These are phyloP conservation scores for Drosophila suboccidentalis DNA, from an alignment of 2,888 invertebrate genomes.

Conservation along the genomic window DNA sequence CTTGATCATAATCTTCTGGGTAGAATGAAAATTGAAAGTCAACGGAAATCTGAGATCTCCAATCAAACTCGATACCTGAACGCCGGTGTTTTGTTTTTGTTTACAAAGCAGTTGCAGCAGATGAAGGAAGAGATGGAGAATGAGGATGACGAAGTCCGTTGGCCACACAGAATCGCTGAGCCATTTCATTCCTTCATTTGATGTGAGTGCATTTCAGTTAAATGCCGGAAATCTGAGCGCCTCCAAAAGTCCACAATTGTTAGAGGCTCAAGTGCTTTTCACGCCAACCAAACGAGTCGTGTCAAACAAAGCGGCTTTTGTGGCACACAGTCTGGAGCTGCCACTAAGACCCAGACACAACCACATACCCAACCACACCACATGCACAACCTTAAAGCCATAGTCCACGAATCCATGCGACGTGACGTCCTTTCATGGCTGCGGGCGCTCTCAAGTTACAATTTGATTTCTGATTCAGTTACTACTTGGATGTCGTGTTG, in stretches of 20 bases:
- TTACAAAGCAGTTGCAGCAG: constrained; percentile 8
- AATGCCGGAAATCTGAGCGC: constrained; percentile 61
- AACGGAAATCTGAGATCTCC: constrained; percentile 29
- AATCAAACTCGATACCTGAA: constrained; percentile 30
- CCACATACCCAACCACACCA: constrained; percentile 3
- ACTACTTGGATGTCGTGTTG: constrained; percentile 38
- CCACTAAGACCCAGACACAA: constrained; percentile 22
- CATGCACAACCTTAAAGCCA: background rate
- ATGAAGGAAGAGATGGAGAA: background rate
- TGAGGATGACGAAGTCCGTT: constrained; percentile 2
- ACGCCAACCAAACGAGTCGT: constrained; percentile 60
- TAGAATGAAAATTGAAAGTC: constrained; percentile 38
- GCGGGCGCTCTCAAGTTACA: constrained; percentile 71
- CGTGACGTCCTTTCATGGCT: constrained; percentile 65
- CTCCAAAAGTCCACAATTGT: constrained; percentile 55
- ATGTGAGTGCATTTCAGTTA: constrained; percentile 56
- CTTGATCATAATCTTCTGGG: constrained; percentile 29
- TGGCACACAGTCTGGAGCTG: constrained; percentile 30
- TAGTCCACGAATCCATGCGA: constrained; percentile 38
- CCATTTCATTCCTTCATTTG: constrained; percentile 15
- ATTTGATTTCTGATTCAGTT: constrained; percentile 72
- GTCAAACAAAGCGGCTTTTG: constrained; percentile 68
- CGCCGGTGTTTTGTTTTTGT: constrained; percentile 3
- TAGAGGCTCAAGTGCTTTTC: constrained; percentile 71
- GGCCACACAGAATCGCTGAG: constrained; percentile 33